Evolutionary conservation across 2,888 invertebrate species (phyloP), one percentile per base, ranked within the genome.

Genomic region (Macrophya alboannulata): DNA sequence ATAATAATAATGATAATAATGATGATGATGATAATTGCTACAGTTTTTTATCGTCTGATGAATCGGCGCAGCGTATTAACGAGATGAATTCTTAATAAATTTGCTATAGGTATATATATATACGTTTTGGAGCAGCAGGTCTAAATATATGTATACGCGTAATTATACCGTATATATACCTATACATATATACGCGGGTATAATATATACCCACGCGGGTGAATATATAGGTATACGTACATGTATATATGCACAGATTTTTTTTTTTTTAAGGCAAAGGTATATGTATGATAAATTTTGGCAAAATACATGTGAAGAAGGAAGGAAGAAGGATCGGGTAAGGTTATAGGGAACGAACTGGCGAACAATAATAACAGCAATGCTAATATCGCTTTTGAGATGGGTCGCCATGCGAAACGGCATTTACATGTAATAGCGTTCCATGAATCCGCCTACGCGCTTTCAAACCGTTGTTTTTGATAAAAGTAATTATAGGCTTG

Each of bases 351-450:
- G 43, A 45, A n/a, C 45, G 43, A 51, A 25, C 76, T 48, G 25
- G 25, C 40, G 40, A 81, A 21, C 9, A 25, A 55, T 62, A 77
- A 77, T 77, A 77, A 81, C 43, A 62, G 81, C 62, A 81, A 81
- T 89, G 89, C 89, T 89, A 90, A 91, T 91, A 90, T 90, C 89
- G 89, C 87, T 89, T 88, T 88, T 88, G 90, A 90, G 90, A 90
- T 90, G 91, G 89, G 89, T 90, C 88, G 90, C 90, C 90, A 89
- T 89, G 91, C 91, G 90, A 90, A 90, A 91, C 91, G 88, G 87
- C 90, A 92, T 92, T 92, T 92, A 91, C 92, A 92, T 92, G 92
- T 83, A 92, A 92, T 92, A 91, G 92, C 91, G 90, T 92, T 92
- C 92, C 91, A 87, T 90, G 92, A 92, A 92, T 90, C 90, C 91